phyloP scores from a whole-genome alignment of 2,113 vertebrate genomes.

The Acrocephalus arundinaceus region DNA sequence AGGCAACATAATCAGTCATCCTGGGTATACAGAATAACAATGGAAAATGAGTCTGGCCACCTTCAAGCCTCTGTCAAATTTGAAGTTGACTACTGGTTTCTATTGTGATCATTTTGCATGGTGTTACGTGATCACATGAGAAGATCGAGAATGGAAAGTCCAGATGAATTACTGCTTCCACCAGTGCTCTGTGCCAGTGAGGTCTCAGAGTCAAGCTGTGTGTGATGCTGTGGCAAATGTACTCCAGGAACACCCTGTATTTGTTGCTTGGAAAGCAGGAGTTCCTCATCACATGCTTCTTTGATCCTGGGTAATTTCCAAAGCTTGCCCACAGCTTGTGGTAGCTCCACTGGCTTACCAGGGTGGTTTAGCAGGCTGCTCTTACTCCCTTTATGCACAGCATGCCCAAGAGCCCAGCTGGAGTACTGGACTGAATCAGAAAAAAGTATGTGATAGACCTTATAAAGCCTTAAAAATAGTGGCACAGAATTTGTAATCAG shows the following conservation, averaged over 20 bases:
- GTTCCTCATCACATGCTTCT: background rate
- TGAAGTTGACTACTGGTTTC: background rate
- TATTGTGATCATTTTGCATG: background rate
- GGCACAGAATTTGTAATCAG: rapidly evolving
- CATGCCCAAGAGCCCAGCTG: background rate
- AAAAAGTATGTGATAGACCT: background rate
- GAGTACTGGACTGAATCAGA: background rate
- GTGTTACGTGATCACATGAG: background rate
- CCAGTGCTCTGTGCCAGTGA: background rate
- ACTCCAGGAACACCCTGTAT: background rate
- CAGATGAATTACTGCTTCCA: background rate
- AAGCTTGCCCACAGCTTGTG: background rate
- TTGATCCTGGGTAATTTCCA: background rate
- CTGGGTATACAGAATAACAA: background rate
- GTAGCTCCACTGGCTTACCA: background rate
- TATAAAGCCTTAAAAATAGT: background rate
- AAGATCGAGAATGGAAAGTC: background rate
- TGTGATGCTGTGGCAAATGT: rapidly evolving
- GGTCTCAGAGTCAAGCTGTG: background rate
- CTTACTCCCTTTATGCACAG: background rate
- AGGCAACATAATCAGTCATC: background rate
- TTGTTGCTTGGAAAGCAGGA: conserved; percentile 2
- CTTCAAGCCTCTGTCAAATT: background rate
- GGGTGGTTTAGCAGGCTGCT: background rate
- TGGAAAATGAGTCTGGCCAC: background rate